These are phyloP conservation scores for Lasioglossum morio DNA, from an alignment of 2,888 invertebrate species.

Conservation along the genomic window DNA sequence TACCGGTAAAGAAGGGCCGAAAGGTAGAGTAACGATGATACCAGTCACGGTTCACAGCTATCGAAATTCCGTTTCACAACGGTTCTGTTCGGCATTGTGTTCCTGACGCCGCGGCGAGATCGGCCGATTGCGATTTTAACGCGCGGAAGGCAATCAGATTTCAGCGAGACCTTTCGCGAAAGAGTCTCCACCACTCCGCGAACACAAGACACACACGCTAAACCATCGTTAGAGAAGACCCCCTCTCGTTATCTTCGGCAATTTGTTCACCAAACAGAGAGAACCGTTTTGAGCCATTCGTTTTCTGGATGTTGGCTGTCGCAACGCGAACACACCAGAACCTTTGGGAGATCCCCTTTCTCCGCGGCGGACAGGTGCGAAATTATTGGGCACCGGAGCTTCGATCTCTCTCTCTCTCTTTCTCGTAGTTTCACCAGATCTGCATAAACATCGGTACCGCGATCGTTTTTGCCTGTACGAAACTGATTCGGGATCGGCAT, in stretches of 20 bases:
- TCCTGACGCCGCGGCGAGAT: slow-evolving; percentile 40
- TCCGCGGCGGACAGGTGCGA: not conserved
- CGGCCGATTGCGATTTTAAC: slow-evolving; percentile 53
- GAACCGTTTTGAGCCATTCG: slow-evolving; percentile 13
- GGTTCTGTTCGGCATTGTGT: slow-evolving; percentile 47
- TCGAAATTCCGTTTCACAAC: slow-evolving; percentile 56
- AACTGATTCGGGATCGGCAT: not conserved
- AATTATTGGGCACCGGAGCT: not conserved
- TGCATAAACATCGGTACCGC: not conserved
- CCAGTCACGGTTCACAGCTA: slow-evolving; percentile 52
- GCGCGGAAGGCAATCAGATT: slow-evolving; percentile 56
- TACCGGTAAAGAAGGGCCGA: not conserved
- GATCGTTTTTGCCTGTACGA: not conserved
- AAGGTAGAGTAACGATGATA: slow-evolving; percentile 2
- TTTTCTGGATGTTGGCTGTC: not conserved
- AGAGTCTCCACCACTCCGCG: not conserved
- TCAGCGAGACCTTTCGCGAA: slow-evolving; percentile 48
- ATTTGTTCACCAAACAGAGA: slow-evolving; percentile 24
- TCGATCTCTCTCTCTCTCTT: not conserved
- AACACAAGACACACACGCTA: slow-evolving; percentile 2
- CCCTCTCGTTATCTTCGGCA: slow-evolving; percentile 23
- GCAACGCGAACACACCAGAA: not conserved
- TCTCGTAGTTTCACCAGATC: not conserved
- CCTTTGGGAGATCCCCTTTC: not conserved
- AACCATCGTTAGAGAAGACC: not conserved